Percentiles rank a stretch among this genome's conserved stretches.
phyloP scores from a whole-genome alignment of 2,888 invertebrate species.

The Polymixis lichenea region DNA sequence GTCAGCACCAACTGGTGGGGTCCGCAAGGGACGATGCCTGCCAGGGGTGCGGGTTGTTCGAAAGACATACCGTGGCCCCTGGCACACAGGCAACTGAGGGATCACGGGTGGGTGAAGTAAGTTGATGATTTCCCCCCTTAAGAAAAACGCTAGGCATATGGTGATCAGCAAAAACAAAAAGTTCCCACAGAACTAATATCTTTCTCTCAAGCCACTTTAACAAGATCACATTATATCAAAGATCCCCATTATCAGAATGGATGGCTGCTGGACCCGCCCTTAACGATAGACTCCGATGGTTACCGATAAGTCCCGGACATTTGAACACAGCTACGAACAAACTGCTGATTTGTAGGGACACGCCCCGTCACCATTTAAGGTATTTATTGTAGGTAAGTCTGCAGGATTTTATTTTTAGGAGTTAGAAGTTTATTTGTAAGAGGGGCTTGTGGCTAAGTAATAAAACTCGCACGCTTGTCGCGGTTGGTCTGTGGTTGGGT shows the following conservation, averaged over 20 bases:
- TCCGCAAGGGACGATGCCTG: no score
- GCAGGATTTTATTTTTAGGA: not conserved
- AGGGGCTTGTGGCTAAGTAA: no score
- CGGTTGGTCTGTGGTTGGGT: no score
- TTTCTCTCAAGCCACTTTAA: slow-evolving; percentile 21
- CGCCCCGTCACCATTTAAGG: slow-evolving; percentile 31
- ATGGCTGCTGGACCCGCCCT: slow-evolving; percentile 51
- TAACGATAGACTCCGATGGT: slow-evolving; percentile 30
- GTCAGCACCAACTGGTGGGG: no score
- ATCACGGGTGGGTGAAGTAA: no score
- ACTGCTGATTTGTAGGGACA: slow-evolving; percentile 46
- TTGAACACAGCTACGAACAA: slow-evolving; percentile 33
- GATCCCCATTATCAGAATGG: slow-evolving; percentile 37
- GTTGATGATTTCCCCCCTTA: no score
- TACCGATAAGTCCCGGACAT: slow-evolving; percentile 45
- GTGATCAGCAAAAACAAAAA: not conserved
- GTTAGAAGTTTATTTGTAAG: not conserved
- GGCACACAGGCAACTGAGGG: no score
- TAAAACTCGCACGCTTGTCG: no score
- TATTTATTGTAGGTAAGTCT: slow-evolving; percentile 20
- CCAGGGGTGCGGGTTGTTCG: no score
- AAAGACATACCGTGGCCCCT: no score
- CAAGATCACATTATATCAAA: slow-evolving; percentile 41
- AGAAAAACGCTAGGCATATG: no score
- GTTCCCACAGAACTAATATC: not conserved